Evolutionary conservation across 1,140 invertebrate species (phyloP).

Genomic region (Drosophila seguyi): DNA sequence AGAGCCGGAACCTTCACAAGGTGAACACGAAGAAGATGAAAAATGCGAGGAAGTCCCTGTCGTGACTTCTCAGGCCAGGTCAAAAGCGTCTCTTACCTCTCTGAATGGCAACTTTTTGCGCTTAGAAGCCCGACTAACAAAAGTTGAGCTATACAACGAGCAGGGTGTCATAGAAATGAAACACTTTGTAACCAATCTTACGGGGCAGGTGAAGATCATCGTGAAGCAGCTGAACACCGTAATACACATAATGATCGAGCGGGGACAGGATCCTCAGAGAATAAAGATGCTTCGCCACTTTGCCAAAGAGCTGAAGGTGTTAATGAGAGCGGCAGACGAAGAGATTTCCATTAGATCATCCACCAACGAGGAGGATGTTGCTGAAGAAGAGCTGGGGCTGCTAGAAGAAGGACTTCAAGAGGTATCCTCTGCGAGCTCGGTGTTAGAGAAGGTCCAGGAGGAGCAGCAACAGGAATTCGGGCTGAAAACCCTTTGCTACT

Average conservation of each 20-base stretch:
- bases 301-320: constrained; percentile 47
- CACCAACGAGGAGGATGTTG: constrained; percentile 27
- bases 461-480: constrained; percentile 30
- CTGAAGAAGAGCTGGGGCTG: constrained; percentile 23
- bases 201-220: constrained; percentile 59
- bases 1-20: not conserved
- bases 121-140: constrained; percentile 54
- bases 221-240: constrained; percentile 71
- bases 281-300: constrained; percentile 50
- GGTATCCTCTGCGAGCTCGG: constrained; percentile 13
- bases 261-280: constrained; percentile 40
- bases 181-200: constrained; percentile 25
- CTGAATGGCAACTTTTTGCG: constrained; percentile 17
- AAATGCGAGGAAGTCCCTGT: not conserved
- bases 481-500: constrained; percentile 66
- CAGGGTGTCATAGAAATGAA: constrained; percentile 44
- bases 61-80: constrained; percentile 2
- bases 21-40: not conserved
- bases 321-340: constrained; percentile 45
- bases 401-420: constrained; percentile 26
- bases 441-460: constrained; percentile 39
- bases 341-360: constrained; percentile 56
- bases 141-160: constrained; percentile 57
- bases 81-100: constrained; percentile 7
- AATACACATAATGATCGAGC: constrained; percentile 58